Conservation (phyloP, 2,113 vertebrate genomes). For the Chroicocephalus ridibundus region DNA sequence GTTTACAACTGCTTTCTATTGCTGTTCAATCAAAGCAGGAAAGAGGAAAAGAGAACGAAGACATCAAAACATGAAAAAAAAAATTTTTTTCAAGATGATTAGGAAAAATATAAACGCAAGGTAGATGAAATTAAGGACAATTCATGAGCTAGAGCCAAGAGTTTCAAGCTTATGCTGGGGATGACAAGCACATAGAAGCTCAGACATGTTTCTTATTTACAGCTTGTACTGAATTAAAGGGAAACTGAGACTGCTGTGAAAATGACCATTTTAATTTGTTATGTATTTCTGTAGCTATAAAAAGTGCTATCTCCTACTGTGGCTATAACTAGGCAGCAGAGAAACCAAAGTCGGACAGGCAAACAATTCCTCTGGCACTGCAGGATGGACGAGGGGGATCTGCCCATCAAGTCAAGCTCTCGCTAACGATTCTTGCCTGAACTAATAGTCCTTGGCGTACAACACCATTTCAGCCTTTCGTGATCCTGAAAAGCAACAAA, state of each 20-base stretch:
- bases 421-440: neutral
- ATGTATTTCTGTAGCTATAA: neutral
- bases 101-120: neutral
- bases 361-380: neutral
- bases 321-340: neutral
- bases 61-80: neutral
- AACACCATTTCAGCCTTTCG: neutral
- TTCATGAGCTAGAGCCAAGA: neutral
- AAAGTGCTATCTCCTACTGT: neutral
- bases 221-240: neutral
- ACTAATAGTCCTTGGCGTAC: neutral
- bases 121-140: neutral
- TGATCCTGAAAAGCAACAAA: neutral
- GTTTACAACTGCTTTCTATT: neutral
- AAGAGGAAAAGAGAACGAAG: neutral
- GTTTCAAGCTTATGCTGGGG: neutral
- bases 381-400: neutral
- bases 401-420: neutral
- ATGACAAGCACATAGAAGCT: neutral
- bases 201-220: neutral
- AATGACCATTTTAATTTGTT: neutral
- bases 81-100: neutral
- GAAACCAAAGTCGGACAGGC: fast-evolving
- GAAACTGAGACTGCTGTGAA: neutral
- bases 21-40: neutral